phyloP scores from a whole-genome alignment of 2,888 invertebrate species.

The Dascillus cervinus region DNA sequence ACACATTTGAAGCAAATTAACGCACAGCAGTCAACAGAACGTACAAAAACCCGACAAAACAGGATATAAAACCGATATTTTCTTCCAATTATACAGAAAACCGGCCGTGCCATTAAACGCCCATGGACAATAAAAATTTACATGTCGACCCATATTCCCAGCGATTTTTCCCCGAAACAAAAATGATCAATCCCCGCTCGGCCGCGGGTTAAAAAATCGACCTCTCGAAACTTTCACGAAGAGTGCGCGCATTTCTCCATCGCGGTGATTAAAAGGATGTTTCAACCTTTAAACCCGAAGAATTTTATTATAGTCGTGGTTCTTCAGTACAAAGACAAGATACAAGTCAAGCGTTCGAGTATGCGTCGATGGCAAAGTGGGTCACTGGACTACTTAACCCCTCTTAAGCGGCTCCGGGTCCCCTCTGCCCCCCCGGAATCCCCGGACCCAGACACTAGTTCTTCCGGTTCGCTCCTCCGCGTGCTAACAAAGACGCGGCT shows the following conservation, averaged over 20 bases:
- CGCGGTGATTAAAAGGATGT: no score
- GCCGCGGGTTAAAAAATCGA: no score
- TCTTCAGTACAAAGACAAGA: constrained; percentile 17
- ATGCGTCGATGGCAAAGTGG: constrained; percentile 34
- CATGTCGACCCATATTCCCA: constrained; percentile 15
- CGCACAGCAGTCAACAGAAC: no score
- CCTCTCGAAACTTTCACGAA: no score
- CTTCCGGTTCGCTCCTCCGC: constrained; percentile 30
- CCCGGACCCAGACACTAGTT: constrained; percentile 29
- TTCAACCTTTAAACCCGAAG: no score
- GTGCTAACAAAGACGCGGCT: constrained; percentile 12
- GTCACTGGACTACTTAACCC: constrained; percentile 37
- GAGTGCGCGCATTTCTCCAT: no score
- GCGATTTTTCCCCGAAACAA: no score
- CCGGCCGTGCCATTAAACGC: constrained; percentile 8
- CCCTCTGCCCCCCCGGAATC: constrained; percentile 23
- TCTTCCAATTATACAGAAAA: constrained; percentile 12
- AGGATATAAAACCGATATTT: constrained; percentile 9
- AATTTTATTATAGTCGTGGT: no score
- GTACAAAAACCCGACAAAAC: constrained; percentile 3
- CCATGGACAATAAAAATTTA: constrained; percentile 14
- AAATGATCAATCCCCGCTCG: no score
- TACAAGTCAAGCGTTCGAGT: constrained; percentile 13
- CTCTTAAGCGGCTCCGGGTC: constrained; percentile 27
- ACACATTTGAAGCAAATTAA: no score